phyloP scores from a whole-genome alignment of 2,113 vertebrate genomes.

The Orientallactaga bullata region DNA sequence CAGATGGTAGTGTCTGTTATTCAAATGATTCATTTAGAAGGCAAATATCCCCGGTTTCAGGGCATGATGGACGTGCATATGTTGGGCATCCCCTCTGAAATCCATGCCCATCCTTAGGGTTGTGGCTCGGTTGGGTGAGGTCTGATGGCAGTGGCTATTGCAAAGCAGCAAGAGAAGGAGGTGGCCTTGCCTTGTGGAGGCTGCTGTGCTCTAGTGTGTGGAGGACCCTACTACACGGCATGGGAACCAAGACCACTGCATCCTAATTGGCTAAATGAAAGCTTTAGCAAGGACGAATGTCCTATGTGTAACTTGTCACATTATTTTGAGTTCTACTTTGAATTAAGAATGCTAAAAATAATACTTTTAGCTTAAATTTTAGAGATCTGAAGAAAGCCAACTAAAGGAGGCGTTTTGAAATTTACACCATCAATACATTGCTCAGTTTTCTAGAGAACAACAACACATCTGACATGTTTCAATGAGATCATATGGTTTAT shows the following conservation, averaged over 20 bases:
- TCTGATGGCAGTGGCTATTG: background rate
- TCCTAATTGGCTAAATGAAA: background rate
- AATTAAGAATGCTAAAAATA: slow-evolving; percentile 41
- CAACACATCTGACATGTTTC: slow-evolving; percentile 19
- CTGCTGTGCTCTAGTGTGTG: background rate
- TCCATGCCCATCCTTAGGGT: background rate
- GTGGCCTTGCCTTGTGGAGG: background rate
- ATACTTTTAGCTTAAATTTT: background rate
- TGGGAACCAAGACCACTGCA: background rate
- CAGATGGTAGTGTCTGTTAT: background rate
- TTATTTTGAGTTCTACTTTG: slow-evolving; percentile 26
- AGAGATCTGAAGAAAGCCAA: slow-evolving; percentile 43
- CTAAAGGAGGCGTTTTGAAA: too few relatives aligned
- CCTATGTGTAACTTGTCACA: background rate
- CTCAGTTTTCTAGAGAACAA: slow-evolving; percentile 16
- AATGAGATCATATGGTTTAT: background rate
- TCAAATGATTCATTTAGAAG: slow-evolving; percentile 42
- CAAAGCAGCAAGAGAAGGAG: background rate
- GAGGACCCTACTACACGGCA: background rate
- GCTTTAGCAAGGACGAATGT: background rate
- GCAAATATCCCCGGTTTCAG: background rate
- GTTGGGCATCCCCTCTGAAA: background rate
- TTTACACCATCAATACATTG: background rate
- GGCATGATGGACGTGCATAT: background rate
- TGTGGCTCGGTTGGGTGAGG: background rate